Evolutionary conservation across 2,797 vertebrate species (phyloP), one percentile per base, ranked within the genome.

Genomic region (Caiman crocodilus): DNA sequence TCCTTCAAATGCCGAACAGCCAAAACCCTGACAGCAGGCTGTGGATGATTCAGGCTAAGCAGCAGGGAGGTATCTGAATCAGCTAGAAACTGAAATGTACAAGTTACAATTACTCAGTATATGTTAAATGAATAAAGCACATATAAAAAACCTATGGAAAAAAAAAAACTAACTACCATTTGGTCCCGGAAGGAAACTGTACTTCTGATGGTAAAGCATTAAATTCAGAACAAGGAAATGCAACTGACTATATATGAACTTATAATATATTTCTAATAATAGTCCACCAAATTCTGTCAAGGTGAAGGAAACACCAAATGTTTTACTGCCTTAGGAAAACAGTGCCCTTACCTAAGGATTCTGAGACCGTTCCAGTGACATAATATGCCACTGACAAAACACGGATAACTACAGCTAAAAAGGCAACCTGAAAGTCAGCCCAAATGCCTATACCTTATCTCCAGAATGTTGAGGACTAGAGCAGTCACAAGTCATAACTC

Each of bases 31-130:
- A 99, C 98, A 1, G 98, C 97, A 6, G 98, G 96, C 96, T 99
- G 98, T 6, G 99, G 98, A 93, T 99, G 99, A 92, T 99, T 99
- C 93, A 99, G 98, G 84, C 99, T 99, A 81, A 99, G 99, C 63
- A 99, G 92, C 94, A 99, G 97, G 26, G 99, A 99, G 6, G 98
- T 98, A 95, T 99, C 98, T 2, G 98, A 99, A 94, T 98, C 98
- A 71, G 98, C 98, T 90, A 99, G 79, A 89, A 99, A 98, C 99
- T 99, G 88, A 16, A 96, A 92, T n/a, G 90, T 28, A 95, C 14
- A 95, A 89, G 80, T 92, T 23, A 97, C 5, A 94, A 76, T 94
- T 60, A 97, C 6, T 74, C 30, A 83, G 1, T 64, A 50, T 60
- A 79, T 18, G 59, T 67, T 79, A 50, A 79, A 88, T 59, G 35